Evolutionary conservation across 2,113 vertebrate species (phyloP).

Genomic region (Brevimyrus niger): DNA sequence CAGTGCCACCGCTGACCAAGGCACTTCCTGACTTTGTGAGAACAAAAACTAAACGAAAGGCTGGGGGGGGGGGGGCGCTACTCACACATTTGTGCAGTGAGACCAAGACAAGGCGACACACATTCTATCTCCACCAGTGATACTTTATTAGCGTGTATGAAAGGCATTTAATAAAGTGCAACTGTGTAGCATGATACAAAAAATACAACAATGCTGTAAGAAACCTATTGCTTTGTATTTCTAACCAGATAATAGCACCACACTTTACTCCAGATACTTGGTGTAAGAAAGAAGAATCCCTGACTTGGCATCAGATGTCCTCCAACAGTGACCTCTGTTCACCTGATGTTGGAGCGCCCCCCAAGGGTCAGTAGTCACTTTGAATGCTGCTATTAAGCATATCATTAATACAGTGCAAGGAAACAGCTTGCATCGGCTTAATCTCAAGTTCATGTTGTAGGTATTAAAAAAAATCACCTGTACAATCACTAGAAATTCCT

Average conservation of each 20-base stretch:
- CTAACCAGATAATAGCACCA: not conserved
- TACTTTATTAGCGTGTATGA: conserved; percentile 2
- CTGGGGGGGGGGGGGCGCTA: not conserved
- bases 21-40: not conserved
- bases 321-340: not conserved
- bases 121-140: not conserved
- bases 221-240: not conserved
- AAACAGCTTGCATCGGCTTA: not conserved
- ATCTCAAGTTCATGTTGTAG: not conserved
- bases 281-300: not conserved
- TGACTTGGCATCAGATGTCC: not conserved
- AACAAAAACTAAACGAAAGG: not conserved
- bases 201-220: not conserved
- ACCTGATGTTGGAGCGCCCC: not conserved
- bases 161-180: not conserved
- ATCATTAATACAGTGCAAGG: not conserved
- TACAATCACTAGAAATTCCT: not conserved
- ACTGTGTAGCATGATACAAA: not conserved
- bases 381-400: not conserved
- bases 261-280: not conserved
- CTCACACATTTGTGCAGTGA: not conserved
- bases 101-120: not conserved
- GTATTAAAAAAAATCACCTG: not conserved
- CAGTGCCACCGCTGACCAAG: not conserved
- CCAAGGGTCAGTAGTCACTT: not conserved